Conservation (phyloP, 2,888 invertebrate genomes). For the Tinea semifulvella region DNA sequence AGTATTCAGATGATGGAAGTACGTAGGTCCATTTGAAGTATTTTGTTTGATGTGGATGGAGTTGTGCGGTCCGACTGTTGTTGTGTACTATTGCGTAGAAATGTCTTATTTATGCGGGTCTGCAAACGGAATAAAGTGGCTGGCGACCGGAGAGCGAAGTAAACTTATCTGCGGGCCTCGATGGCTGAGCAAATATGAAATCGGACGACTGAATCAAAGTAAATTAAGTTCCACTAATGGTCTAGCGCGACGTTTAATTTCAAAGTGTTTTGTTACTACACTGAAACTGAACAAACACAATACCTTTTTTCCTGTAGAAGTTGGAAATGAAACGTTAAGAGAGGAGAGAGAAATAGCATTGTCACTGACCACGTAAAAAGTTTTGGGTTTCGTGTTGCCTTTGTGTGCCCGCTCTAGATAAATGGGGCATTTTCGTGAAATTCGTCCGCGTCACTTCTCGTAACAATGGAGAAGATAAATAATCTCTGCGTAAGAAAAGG, state of each 20-base stretch:
- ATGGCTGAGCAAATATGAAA: slow-evolving; percentile 44
- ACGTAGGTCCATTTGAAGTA: slow-evolving; percentile 11
- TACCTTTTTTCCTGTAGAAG: slow-evolving; percentile 30
- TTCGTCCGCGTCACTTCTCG: slow-evolving; percentile 61
- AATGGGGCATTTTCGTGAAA: slow-evolving; percentile 63
- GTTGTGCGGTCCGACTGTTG: background rate
- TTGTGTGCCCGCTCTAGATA: slow-evolving; percentile 58
- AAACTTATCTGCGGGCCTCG: slow-evolving; percentile 54
- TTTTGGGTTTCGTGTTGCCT: slow-evolving; percentile 60
- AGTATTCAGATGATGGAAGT: slow-evolving; percentile 8
- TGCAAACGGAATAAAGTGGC: slow-evolving; percentile 48
- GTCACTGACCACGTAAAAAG: slow-evolving; percentile 65
- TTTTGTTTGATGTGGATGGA: slow-evolving; percentile 13
- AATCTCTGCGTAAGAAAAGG: slow-evolving; percentile 63
- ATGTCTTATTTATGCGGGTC: slow-evolving; percentile 45
- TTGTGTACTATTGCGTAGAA: slow-evolving; percentile 1
- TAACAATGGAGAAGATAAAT: slow-evolving; percentile 63
- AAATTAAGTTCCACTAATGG: slow-evolving; percentile 31
- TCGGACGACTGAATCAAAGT: slow-evolving; percentile 35
- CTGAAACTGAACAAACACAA: slow-evolving; percentile 36
- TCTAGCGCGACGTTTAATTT: slow-evolving; percentile 27
- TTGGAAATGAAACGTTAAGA: slow-evolving; percentile 55
- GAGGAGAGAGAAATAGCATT: slow-evolving; percentile 56
- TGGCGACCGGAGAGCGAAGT: slow-evolving; percentile 20
- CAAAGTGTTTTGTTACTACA: slow-evolving; percentile 19